These are phyloP conservation scores for Papilio demoleus DNA, from an alignment of 2,888 invertebrate species.

Conservation along the genomic window DNA sequence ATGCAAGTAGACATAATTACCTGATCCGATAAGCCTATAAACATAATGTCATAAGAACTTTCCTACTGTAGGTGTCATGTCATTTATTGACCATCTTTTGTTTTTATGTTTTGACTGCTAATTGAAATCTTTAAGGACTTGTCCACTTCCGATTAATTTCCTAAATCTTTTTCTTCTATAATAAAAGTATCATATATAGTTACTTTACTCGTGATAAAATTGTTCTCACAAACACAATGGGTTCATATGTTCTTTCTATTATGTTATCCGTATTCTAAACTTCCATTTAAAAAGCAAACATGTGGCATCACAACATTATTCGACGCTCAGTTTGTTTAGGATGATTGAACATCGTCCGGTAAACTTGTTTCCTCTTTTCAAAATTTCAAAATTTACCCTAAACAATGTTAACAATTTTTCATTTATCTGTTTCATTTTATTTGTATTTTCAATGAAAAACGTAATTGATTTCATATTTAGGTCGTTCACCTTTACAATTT, in stretches of 20 bases:
- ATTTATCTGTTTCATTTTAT: constrained; percentile 10
- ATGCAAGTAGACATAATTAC: too few relatives aligned
- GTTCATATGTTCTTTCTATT: constrained; percentile 12
- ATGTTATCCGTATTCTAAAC: constrained; percentile 8
- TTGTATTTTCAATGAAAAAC: neutral
- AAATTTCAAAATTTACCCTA: constrained; percentile 17
- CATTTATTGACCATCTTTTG: too few relatives aligned
- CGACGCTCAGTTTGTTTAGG: constrained; percentile 29
- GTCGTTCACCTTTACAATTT: neutral
- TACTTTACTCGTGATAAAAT: neutral
- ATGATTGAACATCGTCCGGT: constrained; percentile 28
- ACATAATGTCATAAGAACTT: too few relatives aligned
- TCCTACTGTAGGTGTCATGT: too few relatives aligned
- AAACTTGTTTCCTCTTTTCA: constrained; percentile 24
- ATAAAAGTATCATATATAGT: too few relatives aligned
- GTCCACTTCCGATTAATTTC: too few relatives aligned
- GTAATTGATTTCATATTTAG: neutral
- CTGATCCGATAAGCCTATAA: too few relatives aligned
- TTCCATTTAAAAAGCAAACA: constrained; percentile 20
- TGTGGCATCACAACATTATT: constrained; percentile 21
- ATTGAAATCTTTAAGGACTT: too few relatives aligned
- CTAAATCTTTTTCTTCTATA: too few relatives aligned
- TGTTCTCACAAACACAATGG: neutral
- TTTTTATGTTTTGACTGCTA: too few relatives aligned
- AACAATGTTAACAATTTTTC: constrained; percentile 9